Conservation (phyloP, 2,113 vertebrate species). For the Columba livia region DNA sequence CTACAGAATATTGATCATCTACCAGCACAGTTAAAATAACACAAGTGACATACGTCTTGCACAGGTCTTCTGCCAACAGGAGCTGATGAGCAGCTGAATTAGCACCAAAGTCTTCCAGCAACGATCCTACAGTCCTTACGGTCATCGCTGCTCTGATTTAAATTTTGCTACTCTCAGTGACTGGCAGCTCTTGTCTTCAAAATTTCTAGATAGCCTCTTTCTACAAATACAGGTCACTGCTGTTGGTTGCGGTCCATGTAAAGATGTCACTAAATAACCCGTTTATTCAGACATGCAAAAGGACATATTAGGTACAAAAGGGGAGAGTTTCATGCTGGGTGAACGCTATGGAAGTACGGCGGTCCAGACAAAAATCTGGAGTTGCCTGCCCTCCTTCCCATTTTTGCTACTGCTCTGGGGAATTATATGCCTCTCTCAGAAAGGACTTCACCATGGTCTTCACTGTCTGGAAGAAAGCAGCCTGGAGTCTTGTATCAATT, state of each 20-base stretch:
- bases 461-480: neutral
- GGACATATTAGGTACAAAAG: neutral
- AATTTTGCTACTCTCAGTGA: neutral
- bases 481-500: neutral
- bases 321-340: neutral
- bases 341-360: neutral
- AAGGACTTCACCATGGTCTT: neutral
- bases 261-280: neutral
- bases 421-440: neutral
- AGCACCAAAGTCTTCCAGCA: neutral
- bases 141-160: neutral
- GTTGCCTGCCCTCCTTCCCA: neutral
- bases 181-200: neutral
- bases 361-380: neutral
- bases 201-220: neutral
- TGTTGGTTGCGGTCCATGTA: accelerated
- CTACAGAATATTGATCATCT: neutral
- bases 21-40: neutral
- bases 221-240: neutral
- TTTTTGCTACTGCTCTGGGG: neutral
- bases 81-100: neutral
- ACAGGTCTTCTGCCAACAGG: neutral
- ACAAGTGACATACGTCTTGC: neutral
- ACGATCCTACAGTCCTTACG: neutral
- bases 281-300: neutral